These are phyloP conservation scores for Mantis religiosa DNA, from an alignment of 2,888 invertebrate species.

Conservation along the genomic window DNA sequence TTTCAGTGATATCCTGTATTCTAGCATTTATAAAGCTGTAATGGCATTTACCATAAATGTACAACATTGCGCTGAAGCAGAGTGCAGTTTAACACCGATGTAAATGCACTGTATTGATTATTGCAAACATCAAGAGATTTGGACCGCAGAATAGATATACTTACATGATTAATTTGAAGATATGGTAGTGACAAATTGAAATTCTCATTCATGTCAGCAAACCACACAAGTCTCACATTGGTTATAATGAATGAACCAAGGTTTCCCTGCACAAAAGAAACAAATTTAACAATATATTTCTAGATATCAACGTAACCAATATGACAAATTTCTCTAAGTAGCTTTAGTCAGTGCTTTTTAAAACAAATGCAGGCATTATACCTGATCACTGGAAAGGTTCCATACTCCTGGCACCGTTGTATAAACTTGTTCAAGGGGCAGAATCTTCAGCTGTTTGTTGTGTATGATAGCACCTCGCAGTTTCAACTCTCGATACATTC, in stretches of 20 bases:
- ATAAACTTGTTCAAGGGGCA: slow-evolving; percentile 85
- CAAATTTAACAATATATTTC: neutral
- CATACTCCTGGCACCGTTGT: slow-evolving; percentile 82
- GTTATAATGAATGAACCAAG: slow-evolving; percentile 90
- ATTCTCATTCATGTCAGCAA: slow-evolving; percentile 89
- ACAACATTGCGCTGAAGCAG: no score
- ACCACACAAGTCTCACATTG: slow-evolving; percentile 97
- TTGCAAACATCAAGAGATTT: no score
- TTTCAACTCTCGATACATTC: slow-evolving; percentile 89
- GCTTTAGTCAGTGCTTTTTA: no score
- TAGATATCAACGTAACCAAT: no score
- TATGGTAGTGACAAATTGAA: slow-evolving; percentile 98
- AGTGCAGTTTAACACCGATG: no score
- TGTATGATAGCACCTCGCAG: slow-evolving; percentile 85
- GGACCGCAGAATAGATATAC: slow-evolving; percentile 36
- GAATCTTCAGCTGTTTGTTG: slow-evolving; percentile 76
- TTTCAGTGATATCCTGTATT: no score
- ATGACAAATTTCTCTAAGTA: no score
- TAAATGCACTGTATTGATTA: no score
- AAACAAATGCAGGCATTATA: slow-evolving; percentile 50
- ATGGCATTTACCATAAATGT: no score
- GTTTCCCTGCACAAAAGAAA: slow-evolving; percentile 67
- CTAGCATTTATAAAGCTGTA: no score
- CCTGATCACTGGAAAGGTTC: slow-evolving; percentile 91
- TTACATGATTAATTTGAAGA: slow-evolving; percentile 78